These are phyloP conservation scores for Phrynocephalus versicolor DNA, from an alignment of 2,113 vertebrate genomes.

Conservation along the genomic window DNA sequence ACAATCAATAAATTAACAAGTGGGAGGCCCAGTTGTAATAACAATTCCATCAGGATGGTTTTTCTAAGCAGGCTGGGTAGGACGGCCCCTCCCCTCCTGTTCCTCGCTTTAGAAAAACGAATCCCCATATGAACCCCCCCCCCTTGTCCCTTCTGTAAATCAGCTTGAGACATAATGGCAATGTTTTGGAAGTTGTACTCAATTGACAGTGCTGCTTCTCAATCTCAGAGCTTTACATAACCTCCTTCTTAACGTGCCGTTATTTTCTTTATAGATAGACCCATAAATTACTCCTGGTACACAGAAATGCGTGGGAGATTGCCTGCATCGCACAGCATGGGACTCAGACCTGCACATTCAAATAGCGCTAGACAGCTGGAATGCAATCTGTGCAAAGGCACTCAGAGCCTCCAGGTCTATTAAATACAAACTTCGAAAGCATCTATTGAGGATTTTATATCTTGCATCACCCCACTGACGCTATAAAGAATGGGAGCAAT, in stretches of 20 bases:
- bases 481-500: conserved; percentile 55
- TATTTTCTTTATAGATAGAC: conserved; percentile 71
- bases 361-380: conserved; percentile 73
- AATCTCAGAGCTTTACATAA: conserved; percentile 69
- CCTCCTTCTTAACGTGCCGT: conserved; percentile 61
- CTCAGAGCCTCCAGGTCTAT: conserved; percentile 67
- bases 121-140: conserved; percentile 57
- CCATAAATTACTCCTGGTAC: conserved; percentile 73
- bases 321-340: conserved; percentile 70
- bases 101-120: conserved; percentile 50
- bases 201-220: conserved; percentile 68
- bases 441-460: conserved; percentile 69
- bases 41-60: conserved; percentile 3
- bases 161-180: conserved; percentile 55
- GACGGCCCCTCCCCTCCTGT: neutral
- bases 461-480: conserved; percentile 48
- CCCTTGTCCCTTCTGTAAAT: conserved; percentile 66
- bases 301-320: conserved; percentile 67
- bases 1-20: neutral
- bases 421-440: conserved; percentile 67
- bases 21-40: neutral
- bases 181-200: conserved; percentile 65
- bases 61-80: conserved; percentile 4
- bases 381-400: conserved; percentile 72
- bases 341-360: conserved; percentile 66